These are phyloP conservation scores for Todiramphus chloris DNA, from an alignment of 2,113 vertebrate species.

Conservation along the genomic window DNA sequence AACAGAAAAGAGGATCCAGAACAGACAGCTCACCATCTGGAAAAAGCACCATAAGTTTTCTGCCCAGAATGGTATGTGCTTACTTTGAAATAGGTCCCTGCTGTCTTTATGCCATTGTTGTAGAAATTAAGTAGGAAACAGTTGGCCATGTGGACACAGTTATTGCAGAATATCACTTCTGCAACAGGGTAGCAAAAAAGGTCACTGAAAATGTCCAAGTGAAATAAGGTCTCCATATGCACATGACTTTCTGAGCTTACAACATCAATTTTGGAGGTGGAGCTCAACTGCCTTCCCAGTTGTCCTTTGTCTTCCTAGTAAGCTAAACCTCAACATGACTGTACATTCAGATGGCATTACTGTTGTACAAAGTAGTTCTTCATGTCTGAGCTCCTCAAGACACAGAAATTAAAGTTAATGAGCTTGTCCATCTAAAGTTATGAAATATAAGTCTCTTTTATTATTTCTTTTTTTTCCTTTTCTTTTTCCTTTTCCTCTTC, in stretches of 20 bases:
- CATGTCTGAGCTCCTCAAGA: background rate
- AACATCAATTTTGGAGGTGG: background rate
- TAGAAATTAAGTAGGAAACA: slow-evolving; percentile 28
- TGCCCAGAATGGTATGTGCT: background rate
- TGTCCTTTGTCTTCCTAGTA: background rate
- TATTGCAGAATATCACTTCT: slow-evolving; percentile 48
- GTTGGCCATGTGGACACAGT: slow-evolving; percentile 1
- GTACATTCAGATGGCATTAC: background rate
- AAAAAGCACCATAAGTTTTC: background rate
- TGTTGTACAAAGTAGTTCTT: background rate
- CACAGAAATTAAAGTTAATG: background rate
- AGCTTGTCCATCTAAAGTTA: background rate
- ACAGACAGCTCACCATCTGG: slow-evolving; percentile 6
- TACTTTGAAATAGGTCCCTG: background rate
- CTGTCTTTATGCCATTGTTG: slow-evolving; percentile 10
- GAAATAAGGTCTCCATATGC: background rate
- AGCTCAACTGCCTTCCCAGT: background rate
- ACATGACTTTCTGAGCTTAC: background rate
- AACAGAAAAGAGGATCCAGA: background rate
- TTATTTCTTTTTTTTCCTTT: too few relatives aligned
- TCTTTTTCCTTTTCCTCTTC: too few relatives aligned
- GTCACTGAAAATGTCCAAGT: background rate
- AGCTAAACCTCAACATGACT: background rate
- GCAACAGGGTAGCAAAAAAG: background rate
- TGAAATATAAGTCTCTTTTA: background rate